These are phyloP conservation scores for Miltochrista miniata DNA, from an alignment of 2,888 invertebrate genomes.

Conservation along the genomic window DNA sequence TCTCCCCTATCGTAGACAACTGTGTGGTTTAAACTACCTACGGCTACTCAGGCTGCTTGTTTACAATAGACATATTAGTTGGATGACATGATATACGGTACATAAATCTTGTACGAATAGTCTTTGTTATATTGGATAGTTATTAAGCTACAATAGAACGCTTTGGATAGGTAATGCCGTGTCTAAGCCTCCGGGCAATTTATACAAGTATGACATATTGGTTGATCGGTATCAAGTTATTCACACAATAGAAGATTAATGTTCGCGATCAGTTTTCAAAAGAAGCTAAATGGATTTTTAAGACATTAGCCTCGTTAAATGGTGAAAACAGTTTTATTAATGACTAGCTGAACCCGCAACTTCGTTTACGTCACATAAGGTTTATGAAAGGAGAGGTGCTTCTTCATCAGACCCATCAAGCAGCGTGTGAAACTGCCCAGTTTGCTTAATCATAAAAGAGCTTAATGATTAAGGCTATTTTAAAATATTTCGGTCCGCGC, in stretches of 20 bases:
- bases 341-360: too few relatives aligned
- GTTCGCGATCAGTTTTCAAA: neutral
- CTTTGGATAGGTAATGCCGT: neutral
- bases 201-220: neutral
- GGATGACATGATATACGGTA: conserved; percentile 6
- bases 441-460: too few relatives aligned
- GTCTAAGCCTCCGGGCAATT: neutral
- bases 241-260: neutral
- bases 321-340: too few relatives aligned
- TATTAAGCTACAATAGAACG: conserved; percentile 5
- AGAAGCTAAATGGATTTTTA: neutral
- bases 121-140: conserved; percentile 11
- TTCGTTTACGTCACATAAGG: too few relatives aligned
- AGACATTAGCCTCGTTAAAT: too few relatives aligned
- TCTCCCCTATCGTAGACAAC: neutral
- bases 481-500: too few relatives aligned
- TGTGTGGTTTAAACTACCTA: neutral
- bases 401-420: too few relatives aligned
- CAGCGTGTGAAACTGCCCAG: too few relatives aligned
- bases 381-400: too few relatives aligned
- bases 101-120: conserved; percentile 10
- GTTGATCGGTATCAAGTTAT: neutral
- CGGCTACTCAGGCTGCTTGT: neutral
- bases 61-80: conserved; percentile 10
- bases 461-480: too few relatives aligned